phyloP scores from a whole-genome alignment of 1,140 invertebrate genomes.

The Drosophila kanapiae region DNA sequence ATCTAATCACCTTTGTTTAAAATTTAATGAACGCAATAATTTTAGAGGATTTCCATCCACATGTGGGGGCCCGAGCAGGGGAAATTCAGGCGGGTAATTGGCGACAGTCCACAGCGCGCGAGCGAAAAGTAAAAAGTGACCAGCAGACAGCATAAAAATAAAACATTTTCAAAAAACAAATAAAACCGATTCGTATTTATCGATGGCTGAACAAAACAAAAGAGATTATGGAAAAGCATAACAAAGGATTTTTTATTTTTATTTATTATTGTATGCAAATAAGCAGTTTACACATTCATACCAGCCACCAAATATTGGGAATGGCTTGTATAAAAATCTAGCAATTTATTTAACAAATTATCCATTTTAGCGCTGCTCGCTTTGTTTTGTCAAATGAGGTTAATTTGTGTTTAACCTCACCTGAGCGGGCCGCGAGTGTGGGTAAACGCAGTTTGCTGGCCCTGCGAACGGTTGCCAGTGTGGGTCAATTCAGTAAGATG shows the following conservation, averaged over 20 bases:
- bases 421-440: constrained; percentile 39
- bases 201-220: constrained; percentile 46
- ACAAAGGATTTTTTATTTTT: constrained; percentile 67
- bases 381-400: constrained; percentile 85
- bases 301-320: constrained; percentile 46
- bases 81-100: constrained; percentile 49
- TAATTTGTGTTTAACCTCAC: constrained; percentile 83
- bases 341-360: constrained; percentile 85
- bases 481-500: constrained; percentile 40
- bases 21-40: constrained; percentile 84
- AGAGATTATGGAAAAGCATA: constrained; percentile 40
- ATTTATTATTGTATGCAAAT: constrained; percentile 78
- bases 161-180: constrained; percentile 69
- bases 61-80: neutral
- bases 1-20: constrained; percentile 85
- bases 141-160: constrained; percentile 52
- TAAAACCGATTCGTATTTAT: constrained; percentile 77
- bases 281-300: constrained; percentile 52
- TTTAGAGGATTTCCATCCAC: constrained; percentile 69
- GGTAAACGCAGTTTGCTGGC: constrained; percentile 49
- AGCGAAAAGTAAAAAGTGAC: constrained; percentile 25
- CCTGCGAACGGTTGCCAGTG: constrained; percentile 14
- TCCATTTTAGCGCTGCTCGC: constrained; percentile 78
- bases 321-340: constrained; percentile 67
- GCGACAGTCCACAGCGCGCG: constrained; percentile 39